Percentiles rank a stretch among this genome's conserved stretches.
These are phyloP conservation scores for Caenorhabditis drosophilae DNA, from an alignment of 2,888 invertebrate genomes.

Conservation along the genomic window DNA sequence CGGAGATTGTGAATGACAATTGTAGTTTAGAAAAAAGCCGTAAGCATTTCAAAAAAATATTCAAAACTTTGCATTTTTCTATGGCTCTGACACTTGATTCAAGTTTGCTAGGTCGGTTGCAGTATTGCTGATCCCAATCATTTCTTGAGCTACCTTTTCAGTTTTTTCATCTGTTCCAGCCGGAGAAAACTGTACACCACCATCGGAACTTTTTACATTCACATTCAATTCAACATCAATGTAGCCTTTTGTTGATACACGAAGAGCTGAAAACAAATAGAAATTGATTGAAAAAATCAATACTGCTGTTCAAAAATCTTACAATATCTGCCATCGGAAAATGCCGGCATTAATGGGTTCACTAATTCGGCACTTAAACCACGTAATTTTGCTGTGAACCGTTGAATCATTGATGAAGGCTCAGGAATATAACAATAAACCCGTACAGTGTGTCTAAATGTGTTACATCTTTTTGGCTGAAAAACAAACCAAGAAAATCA, in stretches of 20 bases:
- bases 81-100: too few relatives aligned
- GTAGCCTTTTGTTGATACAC: slow-evolving; percentile 17
- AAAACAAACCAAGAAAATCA: background rate
- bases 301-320: background rate
- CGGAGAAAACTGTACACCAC: background rate
- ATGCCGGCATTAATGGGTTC: slow-evolving; percentile 21
- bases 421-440: slow-evolving; percentile 28
- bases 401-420: slow-evolving; percentile 18
- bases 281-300: background rate
- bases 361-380: slow-evolving; percentile 20
- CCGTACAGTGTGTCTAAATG: slow-evolving; percentile 13
- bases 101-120: too few relatives aligned
- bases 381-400: slow-evolving; percentile 12
- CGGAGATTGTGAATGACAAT: too few relatives aligned
- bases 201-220: slow-evolving; percentile 7
- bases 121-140: too few relatives aligned
- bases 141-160: too few relatives aligned
- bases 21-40: too few relatives aligned
- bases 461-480: background rate
- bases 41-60: too few relatives aligned
- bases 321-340: slow-evolving; percentile 23
- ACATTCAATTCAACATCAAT: slow-evolving; percentile 22
- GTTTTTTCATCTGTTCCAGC: too few relatives aligned
- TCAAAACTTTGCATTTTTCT: too few relatives aligned
- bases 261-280: slow-evolving; percentile 12